Conservation (phyloP, 1,140 invertebrate species). For the Bactericera cockerelli region DNA sequence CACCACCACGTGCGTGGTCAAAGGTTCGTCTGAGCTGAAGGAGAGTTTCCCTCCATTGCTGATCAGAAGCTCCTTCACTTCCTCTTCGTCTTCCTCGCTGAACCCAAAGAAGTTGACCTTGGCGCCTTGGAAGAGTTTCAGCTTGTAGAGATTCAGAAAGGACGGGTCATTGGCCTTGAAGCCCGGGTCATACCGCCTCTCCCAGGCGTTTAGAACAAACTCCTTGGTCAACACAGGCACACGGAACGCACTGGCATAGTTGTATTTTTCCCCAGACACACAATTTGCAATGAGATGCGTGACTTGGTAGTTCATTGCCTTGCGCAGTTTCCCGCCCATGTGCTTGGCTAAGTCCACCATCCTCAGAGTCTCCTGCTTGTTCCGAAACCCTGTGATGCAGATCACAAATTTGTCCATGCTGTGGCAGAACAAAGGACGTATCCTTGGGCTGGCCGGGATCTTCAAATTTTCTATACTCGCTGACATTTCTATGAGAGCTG, state of each 20-base stretch:
- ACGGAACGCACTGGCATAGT: constrained; percentile 71
- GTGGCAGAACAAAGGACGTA: constrained; percentile 67
- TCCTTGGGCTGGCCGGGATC: constrained; percentile 42
- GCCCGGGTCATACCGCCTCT: constrained; percentile 45
- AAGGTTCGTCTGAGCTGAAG: constrained; percentile 7
- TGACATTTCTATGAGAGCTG: constrained; percentile 56
- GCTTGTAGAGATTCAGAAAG: constrained; percentile 55
- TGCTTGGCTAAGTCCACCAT: constrained; percentile 74
- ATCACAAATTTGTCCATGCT: constrained; percentile 71
- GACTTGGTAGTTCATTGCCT: constrained; percentile 69
- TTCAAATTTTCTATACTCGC: constrained; percentile 37
- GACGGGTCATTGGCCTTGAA: constrained; percentile 50
- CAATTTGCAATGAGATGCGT: constrained; percentile 84
- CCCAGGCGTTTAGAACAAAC: constrained; percentile 81
- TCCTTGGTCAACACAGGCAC: constrained; percentile 71
- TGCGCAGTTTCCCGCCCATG: constrained; percentile 86
- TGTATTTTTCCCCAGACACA: constrained; percentile 74
- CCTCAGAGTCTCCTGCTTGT: constrained; percentile 71
- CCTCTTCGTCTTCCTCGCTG: constrained; percentile 65
- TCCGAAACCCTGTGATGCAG: constrained; percentile 78
- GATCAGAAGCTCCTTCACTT: constrained; percentile 77
- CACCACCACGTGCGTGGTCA: constrained; percentile 44
- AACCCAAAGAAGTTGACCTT: constrained; percentile 80
- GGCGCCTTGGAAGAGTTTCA: constrained; percentile 77
- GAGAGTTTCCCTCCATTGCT: constrained; percentile 59